These are phyloP conservation scores for Ifrita kowaldi DNA, from an alignment of 2,113 vertebrate species.

Conservation along the genomic window DNA sequence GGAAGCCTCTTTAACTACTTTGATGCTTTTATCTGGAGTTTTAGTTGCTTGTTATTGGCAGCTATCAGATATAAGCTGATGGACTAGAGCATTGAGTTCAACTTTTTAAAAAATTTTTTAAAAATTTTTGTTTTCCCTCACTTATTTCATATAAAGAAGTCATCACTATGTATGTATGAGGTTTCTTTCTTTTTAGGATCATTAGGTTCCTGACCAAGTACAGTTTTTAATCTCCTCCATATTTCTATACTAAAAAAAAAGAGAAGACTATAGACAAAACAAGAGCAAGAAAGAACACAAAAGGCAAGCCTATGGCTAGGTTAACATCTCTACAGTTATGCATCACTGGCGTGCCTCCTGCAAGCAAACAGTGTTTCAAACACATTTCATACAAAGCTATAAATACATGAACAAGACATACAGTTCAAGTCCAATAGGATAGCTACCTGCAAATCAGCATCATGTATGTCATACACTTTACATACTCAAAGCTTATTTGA, in stretches of 20 bases:
- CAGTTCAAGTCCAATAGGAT: neutral
- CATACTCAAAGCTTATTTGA: neutral
- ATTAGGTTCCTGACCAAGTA: neutral
- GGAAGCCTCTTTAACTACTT: neutral
- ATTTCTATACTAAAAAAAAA: neutral
- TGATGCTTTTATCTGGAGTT: neutral
- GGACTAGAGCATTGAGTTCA: fast-evolving
- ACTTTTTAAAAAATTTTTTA: neutral
- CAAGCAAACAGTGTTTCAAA: neutral
- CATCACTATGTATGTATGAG: neutral
- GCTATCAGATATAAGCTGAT: neutral
- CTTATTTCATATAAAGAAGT: neutral
- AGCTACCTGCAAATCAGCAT: neutral
- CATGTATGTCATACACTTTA: neutral
- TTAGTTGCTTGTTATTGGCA: neutral
- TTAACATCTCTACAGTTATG: neutral
- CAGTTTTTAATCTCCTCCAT: neutral
- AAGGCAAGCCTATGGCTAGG: neutral
- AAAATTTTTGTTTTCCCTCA: neutral
- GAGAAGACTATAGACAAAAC: neutral
- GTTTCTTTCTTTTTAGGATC: neutral
- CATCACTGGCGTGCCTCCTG: neutral
- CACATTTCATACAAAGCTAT: neutral
- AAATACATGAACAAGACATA: neutral
- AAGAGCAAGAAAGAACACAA: neutral